Conservation (phyloP, 2,113 vertebrate species). For the Ciconia maguari region DNA sequence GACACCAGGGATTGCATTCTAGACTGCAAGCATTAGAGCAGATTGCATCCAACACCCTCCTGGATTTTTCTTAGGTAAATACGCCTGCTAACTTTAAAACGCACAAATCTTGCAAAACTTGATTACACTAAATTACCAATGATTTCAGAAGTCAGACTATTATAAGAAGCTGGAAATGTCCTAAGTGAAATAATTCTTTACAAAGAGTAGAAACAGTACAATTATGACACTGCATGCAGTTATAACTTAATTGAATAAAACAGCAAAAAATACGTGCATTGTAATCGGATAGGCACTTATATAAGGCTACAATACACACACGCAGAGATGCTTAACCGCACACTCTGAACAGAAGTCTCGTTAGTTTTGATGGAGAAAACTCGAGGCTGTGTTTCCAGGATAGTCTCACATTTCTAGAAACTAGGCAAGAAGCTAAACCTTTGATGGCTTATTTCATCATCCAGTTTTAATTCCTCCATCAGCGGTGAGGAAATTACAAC, state of each 20-base stretch:
- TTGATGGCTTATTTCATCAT: background rate
- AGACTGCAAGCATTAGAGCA: background rate
- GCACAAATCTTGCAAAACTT: background rate
- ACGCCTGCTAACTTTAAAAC: background rate
- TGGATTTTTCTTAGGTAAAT: background rate
- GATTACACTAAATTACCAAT: background rate
- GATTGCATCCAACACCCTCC: background rate
- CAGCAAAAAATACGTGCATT: background rate
- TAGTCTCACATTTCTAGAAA: background rate
- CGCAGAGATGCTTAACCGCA: fast-evolving
- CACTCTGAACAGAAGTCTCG: fast-evolving
- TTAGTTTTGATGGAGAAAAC: background rate
- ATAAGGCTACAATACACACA: background rate
- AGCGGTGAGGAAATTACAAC: background rate
- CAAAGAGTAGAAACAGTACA: background rate
- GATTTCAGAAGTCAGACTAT: background rate
- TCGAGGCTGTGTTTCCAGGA: background rate
- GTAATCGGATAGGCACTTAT: background rate
- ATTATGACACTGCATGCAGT: background rate
- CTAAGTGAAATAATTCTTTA: background rate
- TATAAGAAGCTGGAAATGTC: background rate
- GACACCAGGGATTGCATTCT: background rate
- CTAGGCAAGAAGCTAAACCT: background rate
- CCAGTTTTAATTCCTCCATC: background rate
- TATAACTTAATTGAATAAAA: background rate